phyloP scores from a whole-genome alignment of 2,797 vertebrate species.

The Gadopsis marmoratus region DNA sequence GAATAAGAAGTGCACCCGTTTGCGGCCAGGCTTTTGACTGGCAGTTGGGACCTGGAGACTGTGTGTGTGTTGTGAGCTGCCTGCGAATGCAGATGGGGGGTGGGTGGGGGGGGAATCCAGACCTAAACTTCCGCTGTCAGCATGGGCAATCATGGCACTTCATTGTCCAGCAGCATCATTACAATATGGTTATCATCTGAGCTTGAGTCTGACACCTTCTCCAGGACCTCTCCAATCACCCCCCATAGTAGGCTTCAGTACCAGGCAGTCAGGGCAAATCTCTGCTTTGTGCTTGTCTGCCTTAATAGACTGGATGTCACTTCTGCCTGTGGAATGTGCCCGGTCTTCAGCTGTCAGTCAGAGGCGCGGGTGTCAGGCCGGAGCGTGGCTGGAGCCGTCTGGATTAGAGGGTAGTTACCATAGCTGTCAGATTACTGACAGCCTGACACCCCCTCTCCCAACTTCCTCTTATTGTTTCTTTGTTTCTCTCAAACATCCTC shows the following conservation, averaged over 20 bases:
- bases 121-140: conserved; percentile 89
- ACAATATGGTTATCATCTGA: conserved; percentile 99
- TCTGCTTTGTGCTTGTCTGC: conserved; percentile 99
- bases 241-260: conserved; percentile 95
- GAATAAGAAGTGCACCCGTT: conserved; percentile 86
- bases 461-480: conserved; percentile 98
- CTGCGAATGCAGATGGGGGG: conserved; percentile 70
- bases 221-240: conserved; percentile 99
- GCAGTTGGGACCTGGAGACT: conserved; percentile 88
- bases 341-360: conserved; percentile 99
- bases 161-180: conserved; percentile 99
- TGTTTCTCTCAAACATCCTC: conserved; percentile 90
- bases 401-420: conserved; percentile 99
- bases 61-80: conserved; percentile 81
- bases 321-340: conserved; percentile 98
- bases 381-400: conserved; percentile 98
- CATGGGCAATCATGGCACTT: conserved; percentile 94
- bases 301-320: conserved; percentile 99
- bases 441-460: conserved; percentile 97
- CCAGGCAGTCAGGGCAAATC: conserved; percentile 98
- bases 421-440: conserved; percentile 99
- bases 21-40: conserved; percentile 85
- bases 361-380: conserved; percentile 94
- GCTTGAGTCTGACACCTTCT: conserved; percentile 97
- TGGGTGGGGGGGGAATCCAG: conserved; percentile 72